Base-by-base conservation (phyloP, 2,888 invertebrate species). In the Leuctra nigra region DNA sequence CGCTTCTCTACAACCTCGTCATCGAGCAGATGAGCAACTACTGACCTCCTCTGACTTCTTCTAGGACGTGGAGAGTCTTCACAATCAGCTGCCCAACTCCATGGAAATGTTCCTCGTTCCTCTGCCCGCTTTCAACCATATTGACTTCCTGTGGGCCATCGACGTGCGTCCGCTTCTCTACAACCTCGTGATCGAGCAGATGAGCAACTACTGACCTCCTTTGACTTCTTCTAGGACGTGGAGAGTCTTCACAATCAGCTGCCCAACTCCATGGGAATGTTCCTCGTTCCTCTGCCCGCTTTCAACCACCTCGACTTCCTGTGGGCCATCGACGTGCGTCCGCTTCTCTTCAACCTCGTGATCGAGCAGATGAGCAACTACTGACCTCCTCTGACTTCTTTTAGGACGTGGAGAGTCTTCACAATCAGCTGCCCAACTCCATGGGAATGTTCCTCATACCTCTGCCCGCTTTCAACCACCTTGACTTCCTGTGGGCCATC, bases 71-170 rank as follows among this genome's bases (percentile, higher is more conserved):
- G 72, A 77, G 55, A 73, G 72, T 57, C 67, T 85, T 20, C 77
- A 75, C 39, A 68, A 66, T 11, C 73, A 74, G 67, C 75, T 78
- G 60, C 80, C 77, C 56, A 81, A 75, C 63, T 71, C 77, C 39
- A 74, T 79, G 2, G 78, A 77, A 11, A 74, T 77, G 60, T 80
- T 79, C 69, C 69, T 76, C 44, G 76, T 87, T 9, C 75, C 79
- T 0, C 71, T 77, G 65, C 64, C 71, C 1, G 69, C 71, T 4
- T 87, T 85, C 65, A 84, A 81, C 66, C 87, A 87, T 67, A 66
- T 86, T 59, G 87, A 87, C 66, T 87, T 84, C 66, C 71, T 84
- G 61, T 84, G 82, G 80, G 86, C 79, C 13, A 78, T 77, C 13
- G 75, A 84, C 66, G 80, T 79, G 0, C 77, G 74, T 54, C 71